Evolutionary conservation across 2,113 vertebrate species (phyloP), one percentile per base, ranked within the genome.

Genomic region (Origma solitaria): DNA sequence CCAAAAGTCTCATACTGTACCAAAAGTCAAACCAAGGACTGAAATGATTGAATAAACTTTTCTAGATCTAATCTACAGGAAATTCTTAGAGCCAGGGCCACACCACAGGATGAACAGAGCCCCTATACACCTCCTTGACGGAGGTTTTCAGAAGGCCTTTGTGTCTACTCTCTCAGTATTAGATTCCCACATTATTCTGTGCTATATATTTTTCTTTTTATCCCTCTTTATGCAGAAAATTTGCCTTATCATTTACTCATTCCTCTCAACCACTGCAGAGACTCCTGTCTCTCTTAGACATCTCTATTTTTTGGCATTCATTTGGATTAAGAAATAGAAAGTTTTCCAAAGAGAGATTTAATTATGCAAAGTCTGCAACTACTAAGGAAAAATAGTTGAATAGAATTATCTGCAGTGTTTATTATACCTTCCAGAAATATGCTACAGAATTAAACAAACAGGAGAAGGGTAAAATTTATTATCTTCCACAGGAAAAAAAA

Each of bases 111-210:
- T 45, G 8, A 71, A 21, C 15, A 88, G 17, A 56, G 19, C 13
- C 28, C 5, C 13, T 57, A 19, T 12, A 15, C 7, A 20, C 3
- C 7, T 73, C 15, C 12, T 53, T 7, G 15, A 0, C 15, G 27
- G 10, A 20, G 49, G 7, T 50, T 80, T 71, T 61, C 7, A 40
- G 22, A 78, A 73, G 37, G 7, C 2, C 31, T 77, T 37, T 35
- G 2, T 27, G 24, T 61, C 54, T 13, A 12, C 7, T 54, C 3
- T 42, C 49, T 77, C 37, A 9, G 4, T 40, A 22, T 33, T 31
- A 72, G 40, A 35, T 13, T 86, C 49, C 49, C 47, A 16, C 5
- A n/a, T 78, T 66, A 42, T 70, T n/a, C 22, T 49, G 10, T 33
- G 40, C 9, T 65, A 18, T 5, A 1, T 44, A 40, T 35, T 40